Conservation (phyloP, 2,797 vertebrate species). For the Podarcis siculus region DNA sequence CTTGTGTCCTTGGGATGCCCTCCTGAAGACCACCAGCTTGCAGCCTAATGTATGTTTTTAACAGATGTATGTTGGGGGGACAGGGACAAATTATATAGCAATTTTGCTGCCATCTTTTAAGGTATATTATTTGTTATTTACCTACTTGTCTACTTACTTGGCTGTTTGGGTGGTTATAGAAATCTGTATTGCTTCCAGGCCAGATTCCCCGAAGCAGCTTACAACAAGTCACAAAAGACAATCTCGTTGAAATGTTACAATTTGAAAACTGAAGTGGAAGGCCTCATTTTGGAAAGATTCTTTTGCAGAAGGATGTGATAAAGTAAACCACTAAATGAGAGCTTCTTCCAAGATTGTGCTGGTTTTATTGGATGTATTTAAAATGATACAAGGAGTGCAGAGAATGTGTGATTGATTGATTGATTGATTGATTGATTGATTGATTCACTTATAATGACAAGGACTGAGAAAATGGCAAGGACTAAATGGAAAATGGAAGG, state of each 20-base stretch:
- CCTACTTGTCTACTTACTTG: too few relatives aligned
- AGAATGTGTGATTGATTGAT: background rate
- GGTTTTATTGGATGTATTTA: background rate
- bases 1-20: too few relatives aligned
- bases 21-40: too few relatives aligned
- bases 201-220: background rate
- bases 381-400: background rate
- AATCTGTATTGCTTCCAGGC: background rate
- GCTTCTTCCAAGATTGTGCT: background rate
- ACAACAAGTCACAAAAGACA: background rate
- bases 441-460: background rate
- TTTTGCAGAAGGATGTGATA: background rate
- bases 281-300: background rate
- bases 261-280: background rate
- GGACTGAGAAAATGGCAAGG: background rate
- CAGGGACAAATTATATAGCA: background rate
- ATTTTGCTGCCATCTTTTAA: background rate
- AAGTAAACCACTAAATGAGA: background rate
- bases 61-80: background rate
- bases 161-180: background rate
- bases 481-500: background rate
- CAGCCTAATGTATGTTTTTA: background rate
- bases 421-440: too few relatives aligned
- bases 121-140: background rate
- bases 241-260: background rate